Evolutionary conservation across 1,140 invertebrate genomes (phyloP).

Genomic region (Drosophila ananassae): DNA sequence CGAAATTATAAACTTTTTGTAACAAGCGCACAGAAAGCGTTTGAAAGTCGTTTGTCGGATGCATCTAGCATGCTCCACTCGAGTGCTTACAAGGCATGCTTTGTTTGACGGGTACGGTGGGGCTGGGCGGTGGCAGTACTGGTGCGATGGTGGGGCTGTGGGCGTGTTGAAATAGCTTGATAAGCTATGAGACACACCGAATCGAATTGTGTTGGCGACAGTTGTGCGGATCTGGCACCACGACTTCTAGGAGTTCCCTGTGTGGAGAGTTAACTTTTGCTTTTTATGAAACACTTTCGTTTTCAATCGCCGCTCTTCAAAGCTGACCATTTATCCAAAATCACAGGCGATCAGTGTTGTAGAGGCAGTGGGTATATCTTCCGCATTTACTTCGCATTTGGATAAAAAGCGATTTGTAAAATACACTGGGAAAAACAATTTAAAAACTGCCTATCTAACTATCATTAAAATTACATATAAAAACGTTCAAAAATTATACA

Average conservation of each 20-base stretch:
- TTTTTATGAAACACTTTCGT: slow-evolving; percentile 40
- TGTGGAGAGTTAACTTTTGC: not conserved
- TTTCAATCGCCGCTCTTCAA: slow-evolving; percentile 50
- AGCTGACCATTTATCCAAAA: slow-evolving; percentile 71
- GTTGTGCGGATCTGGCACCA: not conserved
- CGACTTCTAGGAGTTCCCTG: slow-evolving; percentile 3
- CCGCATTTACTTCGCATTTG: slow-evolving; percentile 32
- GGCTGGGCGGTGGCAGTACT: not conserved
- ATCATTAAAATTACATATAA: no score
- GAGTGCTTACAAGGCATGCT: slow-evolving; percentile 33
- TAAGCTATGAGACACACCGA: not conserved
- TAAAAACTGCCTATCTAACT: not conserved
- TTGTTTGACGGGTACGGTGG: not conserved
- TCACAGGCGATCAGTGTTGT: slow-evolving; percentile 70
- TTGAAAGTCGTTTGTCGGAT: slow-evolving; percentile 70
- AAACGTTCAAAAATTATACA: no score
- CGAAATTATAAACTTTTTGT: slow-evolving; percentile 80
- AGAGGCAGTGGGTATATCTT: slow-evolving; percentile 58
- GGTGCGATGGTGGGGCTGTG: not conserved
- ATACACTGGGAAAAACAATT: slow-evolving; percentile 46
- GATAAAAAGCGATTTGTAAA: slow-evolving; percentile 55
- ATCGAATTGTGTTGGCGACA: not conserved
- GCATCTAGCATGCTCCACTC: slow-evolving; percentile 59
- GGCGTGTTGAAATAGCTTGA: not conserved
- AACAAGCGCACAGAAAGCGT: slow-evolving; percentile 75